These are phyloP conservation scores for Tipula vernalis DNA, from an alignment of 2,888 invertebrate species.

Conservation along the genomic window DNA sequence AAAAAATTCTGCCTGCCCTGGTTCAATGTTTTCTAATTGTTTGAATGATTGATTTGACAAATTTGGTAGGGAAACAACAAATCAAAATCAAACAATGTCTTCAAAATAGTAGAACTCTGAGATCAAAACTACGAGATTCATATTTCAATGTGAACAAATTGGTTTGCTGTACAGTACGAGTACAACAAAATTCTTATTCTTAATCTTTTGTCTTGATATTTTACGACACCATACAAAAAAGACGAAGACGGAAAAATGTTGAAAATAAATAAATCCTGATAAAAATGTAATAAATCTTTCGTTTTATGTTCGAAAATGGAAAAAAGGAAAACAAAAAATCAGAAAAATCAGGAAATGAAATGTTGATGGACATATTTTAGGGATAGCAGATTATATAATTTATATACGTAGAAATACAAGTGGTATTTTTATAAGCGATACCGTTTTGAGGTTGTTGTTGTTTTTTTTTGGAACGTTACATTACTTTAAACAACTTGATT, in stretches of 20 bases:
- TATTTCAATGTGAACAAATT: neutral
- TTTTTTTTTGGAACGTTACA: neutral
- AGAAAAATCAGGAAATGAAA: neutral
- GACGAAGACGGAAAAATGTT: neutral
- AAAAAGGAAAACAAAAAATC: neutral
- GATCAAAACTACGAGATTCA: neutral
- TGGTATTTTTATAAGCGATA: neutral
- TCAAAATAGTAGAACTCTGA: neutral
- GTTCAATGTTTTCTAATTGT: neutral
- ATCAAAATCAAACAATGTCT: neutral
- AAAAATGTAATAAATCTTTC: neutral
- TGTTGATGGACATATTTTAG: neutral
- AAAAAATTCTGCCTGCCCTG: neutral
- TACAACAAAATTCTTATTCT: neutral
- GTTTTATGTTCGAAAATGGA: neutral
- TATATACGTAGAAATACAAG: neutral
- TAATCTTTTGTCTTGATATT: neutral
- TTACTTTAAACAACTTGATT: neutral
- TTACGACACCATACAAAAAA: neutral
- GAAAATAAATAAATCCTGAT: neutral
- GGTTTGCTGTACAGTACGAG: neutral
- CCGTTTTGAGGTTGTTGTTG: neutral
- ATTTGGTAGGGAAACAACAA: neutral
- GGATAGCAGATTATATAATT: neutral
- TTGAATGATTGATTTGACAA: neutral